Percentiles rank a stretch among this genome's conserved stretches.
These are phyloP conservation scores for Glossosoma conforme DNA, from an alignment of 1,140 invertebrate genomes.

Conservation along the genomic window DNA sequence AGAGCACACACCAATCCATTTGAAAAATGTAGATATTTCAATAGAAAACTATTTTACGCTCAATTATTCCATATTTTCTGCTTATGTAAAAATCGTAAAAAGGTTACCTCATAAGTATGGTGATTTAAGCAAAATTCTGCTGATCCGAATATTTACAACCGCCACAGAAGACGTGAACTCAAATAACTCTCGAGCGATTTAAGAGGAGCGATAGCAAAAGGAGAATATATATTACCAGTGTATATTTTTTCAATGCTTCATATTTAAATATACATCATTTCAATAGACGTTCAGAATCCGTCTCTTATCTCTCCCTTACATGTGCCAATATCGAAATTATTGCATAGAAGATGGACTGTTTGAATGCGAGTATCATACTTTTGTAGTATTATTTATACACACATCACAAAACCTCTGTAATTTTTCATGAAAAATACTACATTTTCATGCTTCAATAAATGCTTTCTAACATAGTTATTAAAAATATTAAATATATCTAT, in stretches of 20 bases:
- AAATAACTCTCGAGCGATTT: constrained; percentile 9
- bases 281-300: constrained; percentile 14
- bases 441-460: too few relatives aligned
- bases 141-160: constrained; percentile 21
- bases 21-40: too few relatives aligned
- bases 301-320: constrained; percentile 24
- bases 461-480: too few relatives aligned
- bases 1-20: too few relatives aligned
- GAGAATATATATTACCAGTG: constrained; percentile 13
- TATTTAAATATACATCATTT: constrained; percentile 29
- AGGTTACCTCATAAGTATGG: neutral
- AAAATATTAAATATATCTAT: too few relatives aligned
- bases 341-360: constrained; percentile 4
- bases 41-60: neutral
- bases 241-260: constrained; percentile 18
- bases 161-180: constrained; percentile 13
- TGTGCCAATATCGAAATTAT: constrained; percentile 22
- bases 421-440: too few relatives aligned
- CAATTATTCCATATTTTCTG: neutral
- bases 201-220: constrained; percentile 7
- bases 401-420: too few relatives aligned
- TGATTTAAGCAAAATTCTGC: constrained; percentile 3
- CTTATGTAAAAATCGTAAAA: too few relatives aligned
- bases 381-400: too few relatives aligned
- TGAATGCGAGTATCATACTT: neutral